These are phyloP conservation scores for Drosophila santomea DNA, from an alignment of 1,140 invertebrate genomes.

Conservation along the genomic window DNA sequence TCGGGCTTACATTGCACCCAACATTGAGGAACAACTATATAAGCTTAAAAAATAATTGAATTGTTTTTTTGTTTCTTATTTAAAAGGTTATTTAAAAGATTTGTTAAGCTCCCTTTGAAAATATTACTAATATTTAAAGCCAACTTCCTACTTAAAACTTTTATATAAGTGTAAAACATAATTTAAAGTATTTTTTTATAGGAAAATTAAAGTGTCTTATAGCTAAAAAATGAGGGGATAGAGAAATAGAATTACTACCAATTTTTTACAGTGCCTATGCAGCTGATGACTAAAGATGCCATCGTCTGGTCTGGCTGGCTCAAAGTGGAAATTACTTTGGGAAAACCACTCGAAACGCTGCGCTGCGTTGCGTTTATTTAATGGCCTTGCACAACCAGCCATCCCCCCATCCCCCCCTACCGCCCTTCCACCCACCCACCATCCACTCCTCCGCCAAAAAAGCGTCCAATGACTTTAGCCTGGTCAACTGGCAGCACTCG, in stretches of 20 bases:
- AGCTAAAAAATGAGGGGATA: too few relatives aligned
- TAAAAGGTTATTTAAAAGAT: too few relatives aligned
- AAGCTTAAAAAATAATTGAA: too few relatives aligned
- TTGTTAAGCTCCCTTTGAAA: too few relatives aligned
- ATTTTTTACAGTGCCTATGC: background rate
- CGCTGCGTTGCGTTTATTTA: conserved; percentile 70
- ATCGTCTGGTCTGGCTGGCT: conserved; percentile 56
- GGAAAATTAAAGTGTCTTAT: too few relatives aligned
- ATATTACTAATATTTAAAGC: too few relatives aligned
- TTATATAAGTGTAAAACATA: too few relatives aligned
- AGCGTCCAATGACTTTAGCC: conserved; percentile 21
- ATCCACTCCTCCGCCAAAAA: conserved; percentile 2
- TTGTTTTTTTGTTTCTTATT: too few relatives aligned
- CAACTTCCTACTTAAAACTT: too few relatives aligned
- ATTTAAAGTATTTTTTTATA: too few relatives aligned
- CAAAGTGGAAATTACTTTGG: conserved; percentile 77
- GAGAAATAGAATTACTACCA: background rate
- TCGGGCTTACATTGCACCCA: conserved; percentile 6
- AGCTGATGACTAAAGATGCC: conserved; percentile 60
- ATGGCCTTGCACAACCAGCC: conserved; percentile 49
- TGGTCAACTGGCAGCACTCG: conserved; percentile 46
- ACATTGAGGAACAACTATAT: background rate
- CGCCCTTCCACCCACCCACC: background rate
- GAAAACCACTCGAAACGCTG: conserved; percentile 68
- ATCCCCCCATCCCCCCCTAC: too few relatives aligned